Evolutionary conservation across 2,797 vertebrate genomes (phyloP).

Genomic region (Trachops cirrhosus): DNA sequence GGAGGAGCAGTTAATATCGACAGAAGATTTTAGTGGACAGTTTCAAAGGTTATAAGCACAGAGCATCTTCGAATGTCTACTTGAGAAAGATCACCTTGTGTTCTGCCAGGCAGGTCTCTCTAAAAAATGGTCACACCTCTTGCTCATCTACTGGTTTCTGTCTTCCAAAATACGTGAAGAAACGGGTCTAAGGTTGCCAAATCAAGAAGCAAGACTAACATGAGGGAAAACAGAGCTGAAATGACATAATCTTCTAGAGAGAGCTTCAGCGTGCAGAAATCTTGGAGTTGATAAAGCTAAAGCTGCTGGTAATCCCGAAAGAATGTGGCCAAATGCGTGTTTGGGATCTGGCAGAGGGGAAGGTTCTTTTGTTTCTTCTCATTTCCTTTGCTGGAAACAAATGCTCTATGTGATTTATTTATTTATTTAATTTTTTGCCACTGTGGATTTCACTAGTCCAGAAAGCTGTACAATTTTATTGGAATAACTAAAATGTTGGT

Average conservation of each 20-base stretch:
- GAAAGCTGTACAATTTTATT: neutral
- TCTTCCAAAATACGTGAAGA: neutral
- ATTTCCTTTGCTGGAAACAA: constrained; percentile 14
- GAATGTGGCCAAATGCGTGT: neutral
- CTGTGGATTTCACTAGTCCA: neutral
- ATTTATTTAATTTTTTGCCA: neutral
- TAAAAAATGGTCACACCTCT: neutral
- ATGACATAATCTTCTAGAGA: neutral
- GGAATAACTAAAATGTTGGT: constrained; percentile 1
- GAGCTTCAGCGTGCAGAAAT: neutral
- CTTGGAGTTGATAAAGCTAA: neutral
- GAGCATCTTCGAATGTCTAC: neutral
- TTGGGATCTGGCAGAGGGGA: neutral
- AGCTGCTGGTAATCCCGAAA: neutral
- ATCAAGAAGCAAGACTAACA: neutral
- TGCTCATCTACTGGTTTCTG: neutral
- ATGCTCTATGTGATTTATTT: neutral
- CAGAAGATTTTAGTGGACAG: neutral
- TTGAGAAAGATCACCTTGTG: neutral
- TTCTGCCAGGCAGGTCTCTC: neutral
- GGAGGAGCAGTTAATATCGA: neutral
- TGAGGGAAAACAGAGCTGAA: neutral
- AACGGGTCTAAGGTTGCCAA: neutral
- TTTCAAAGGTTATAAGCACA: neutral
- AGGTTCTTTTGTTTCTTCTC: neutral